A percentile compares a stretch with the other conserved stretches of the same genome.
Evolutionary conservation across 2,797 vertebrate species (phyloP).

Genomic region (Rhinatrema bivittatum): DNA sequence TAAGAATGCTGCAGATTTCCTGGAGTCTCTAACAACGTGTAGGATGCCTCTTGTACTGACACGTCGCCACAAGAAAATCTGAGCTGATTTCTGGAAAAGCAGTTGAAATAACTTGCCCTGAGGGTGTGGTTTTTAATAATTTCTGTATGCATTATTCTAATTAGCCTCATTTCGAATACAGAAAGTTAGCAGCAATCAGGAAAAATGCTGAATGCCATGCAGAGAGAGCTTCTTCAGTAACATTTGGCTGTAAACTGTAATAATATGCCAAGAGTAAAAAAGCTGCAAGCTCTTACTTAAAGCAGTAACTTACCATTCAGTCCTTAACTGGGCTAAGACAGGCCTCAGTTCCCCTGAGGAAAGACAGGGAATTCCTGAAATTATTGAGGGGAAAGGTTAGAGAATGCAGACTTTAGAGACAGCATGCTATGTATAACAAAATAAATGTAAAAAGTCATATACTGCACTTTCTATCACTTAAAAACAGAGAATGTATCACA

Average conservation of each 20-base stretch:
- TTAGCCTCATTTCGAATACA: slow-evolving; percentile 11
- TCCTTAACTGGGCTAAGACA: slow-evolving; percentile 52
- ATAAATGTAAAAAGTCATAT: too few species aligned
- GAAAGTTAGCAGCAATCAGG: slow-evolving; percentile 21
- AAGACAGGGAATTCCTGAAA: slow-evolving; percentile 62
- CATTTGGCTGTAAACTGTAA: too few species aligned
- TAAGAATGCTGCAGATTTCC: slow-evolving; percentile 35
- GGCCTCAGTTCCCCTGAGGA: slow-evolving; percentile 44
- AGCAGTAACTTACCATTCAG: slow-evolving; percentile 24
- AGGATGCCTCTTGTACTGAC: slow-evolving; percentile 24
- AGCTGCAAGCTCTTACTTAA: slow-evolving; percentile 1
- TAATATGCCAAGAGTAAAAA: too few species aligned
- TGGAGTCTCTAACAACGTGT: slow-evolving; percentile 12
- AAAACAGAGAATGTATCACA: not conserved
- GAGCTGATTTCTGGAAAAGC: slow-evolving; percentile 7
- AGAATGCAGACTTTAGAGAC: slow-evolving; percentile 49
- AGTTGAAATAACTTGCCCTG: slow-evolving; percentile 20
- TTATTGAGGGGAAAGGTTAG: slow-evolving; percentile 72
- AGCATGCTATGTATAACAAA: slow-evolving; percentile 58
- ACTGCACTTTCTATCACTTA: slow-evolving; percentile 9
- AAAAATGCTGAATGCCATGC: slow-evolving; percentile 17
- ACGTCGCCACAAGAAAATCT: slow-evolving; percentile 15
- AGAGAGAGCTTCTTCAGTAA: too few species aligned
- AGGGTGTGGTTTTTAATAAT: not conserved
- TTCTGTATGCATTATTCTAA: slow-evolving; percentile 15